Base-by-base conservation (phyloP, 2,113 vertebrate genomes). In the Phocoena phocoena region DNA sequence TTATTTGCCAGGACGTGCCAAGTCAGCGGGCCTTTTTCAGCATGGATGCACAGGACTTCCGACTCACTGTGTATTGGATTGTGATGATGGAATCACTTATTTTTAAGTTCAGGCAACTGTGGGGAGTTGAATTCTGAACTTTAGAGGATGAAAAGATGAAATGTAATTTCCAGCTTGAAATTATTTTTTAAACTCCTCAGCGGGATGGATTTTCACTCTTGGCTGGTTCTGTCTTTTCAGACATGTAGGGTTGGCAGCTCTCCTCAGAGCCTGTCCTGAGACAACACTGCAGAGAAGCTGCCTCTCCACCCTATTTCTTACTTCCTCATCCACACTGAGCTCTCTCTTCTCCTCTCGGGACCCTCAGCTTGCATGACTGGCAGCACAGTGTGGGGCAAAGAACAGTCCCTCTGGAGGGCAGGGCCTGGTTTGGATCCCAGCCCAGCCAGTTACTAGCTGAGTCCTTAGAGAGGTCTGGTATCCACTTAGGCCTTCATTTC, bases 141-240 rank as follows among this genome's bases (percentile, higher is more conserved):
- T 91, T 79, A 74, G 33, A n/a, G 26, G 71, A 94, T 93, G 28
- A 96, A 96, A 84, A 97, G 77, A 73, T 70, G 93, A 96, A 96
- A 90, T 96, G 33, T 41, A 91, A 89, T 97, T 97, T 97, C 93
- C 20, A 36, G 50, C 94, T 93, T 82, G 67, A 86, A 93, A 91
- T 97, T 91, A 91, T 95, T 88, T 96, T 88, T 94, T 58, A 82
- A 86, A 77, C 38, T 94, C 85, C 71, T 85, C 62, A 26, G 70
- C 0, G 0, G 50, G 71, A 33, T 80, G 71, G 58, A 90, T 88
- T 95, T 90, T 90, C 87, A 60, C 58, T 74, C 8, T 88, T 79
- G 93, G 65, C 93, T 95, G 80, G 26, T 81, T 95, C 88, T 80
- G 36, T 83, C 85, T 93, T 58, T 60, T 85, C 62, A 67, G 83